phyloP scores from a whole-genome alignment of 2,113 vertebrate species.

The Sinocyclocheilus maitianheensis region DNA sequence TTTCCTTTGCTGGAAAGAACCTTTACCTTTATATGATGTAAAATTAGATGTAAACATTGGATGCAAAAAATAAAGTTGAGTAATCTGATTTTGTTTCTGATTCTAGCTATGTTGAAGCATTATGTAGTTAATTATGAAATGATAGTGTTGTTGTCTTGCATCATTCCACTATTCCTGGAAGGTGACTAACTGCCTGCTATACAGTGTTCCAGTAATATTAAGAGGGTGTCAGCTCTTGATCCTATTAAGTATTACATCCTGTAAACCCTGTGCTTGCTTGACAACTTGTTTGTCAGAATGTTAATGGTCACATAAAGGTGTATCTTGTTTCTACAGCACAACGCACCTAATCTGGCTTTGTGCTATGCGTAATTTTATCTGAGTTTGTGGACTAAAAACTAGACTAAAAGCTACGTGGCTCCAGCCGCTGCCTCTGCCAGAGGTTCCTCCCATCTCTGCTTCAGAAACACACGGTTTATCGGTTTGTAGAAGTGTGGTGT shows the following conservation, averaged over 20 bases:
- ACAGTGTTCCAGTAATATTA: slow-evolving; percentile 33
- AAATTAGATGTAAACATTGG: background rate
- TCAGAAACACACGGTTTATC: background rate
- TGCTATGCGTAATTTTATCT: background rate
- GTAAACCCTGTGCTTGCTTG: background rate
- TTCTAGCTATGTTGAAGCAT: too few species aligned
- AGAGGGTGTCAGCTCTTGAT: slow-evolving; percentile 13
- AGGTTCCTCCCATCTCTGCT: background rate
- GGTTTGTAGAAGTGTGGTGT: background rate
- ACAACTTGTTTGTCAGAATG: background rate
- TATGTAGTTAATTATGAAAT: background rate
- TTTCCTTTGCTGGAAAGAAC: background rate
- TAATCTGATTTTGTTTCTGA: too few species aligned
- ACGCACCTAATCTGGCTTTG: background rate
- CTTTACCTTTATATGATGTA: background rate
- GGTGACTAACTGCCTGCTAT: background rate
- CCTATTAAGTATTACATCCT: slow-evolving; percentile 19
- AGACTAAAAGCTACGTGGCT: slow-evolving; percentile 1
- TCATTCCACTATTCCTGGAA: slow-evolving; percentile 8
- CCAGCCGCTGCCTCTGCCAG: slow-evolving; percentile 5
- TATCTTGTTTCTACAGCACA: slow-evolving; percentile 9
- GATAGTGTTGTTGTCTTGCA: background rate
- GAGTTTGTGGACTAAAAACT: background rate
- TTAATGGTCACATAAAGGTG: background rate
- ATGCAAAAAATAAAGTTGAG: background rate